A percentile compares a stretch with the other conserved stretches of the same genome.
phyloP scores from a whole-genome alignment of 2,797 vertebrate genomes.

The Otolemur crassicaudatus region DNA sequence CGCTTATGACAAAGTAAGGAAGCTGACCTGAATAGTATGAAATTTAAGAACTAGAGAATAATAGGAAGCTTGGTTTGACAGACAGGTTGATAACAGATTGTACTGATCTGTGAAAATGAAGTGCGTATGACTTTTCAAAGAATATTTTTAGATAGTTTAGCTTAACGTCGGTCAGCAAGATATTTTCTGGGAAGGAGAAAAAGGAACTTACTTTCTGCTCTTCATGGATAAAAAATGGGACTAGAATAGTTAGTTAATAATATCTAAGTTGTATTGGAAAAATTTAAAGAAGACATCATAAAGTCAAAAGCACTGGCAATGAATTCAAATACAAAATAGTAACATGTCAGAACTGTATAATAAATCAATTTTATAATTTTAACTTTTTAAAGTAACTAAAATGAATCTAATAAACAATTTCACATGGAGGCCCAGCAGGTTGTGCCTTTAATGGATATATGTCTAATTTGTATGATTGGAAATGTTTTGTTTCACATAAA shows the following conservation, averaged over 20 bases:
- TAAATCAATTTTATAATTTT: slow-evolving; percentile 28
- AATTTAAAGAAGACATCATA: neutral
- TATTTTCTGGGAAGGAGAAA: neutral
- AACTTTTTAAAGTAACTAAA: neutral
- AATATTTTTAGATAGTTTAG: neutral
- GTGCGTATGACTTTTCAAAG: neutral
- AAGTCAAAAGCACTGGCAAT: neutral
- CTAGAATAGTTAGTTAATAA: neutral
- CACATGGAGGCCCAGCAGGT: neutral
- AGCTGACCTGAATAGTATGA: neutral
- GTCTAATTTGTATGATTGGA: neutral
- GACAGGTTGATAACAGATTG: neutral
- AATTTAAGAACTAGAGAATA: neutral
- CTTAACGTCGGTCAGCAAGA: neutral
- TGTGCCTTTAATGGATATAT: slow-evolving; percentile 6
- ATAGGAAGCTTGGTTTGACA: neutral
- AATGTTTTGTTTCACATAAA: slow-evolving; percentile 5
- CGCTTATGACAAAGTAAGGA: neutral
- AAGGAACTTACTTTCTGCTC: neutral
- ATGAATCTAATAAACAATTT: neutral
- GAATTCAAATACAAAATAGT: slow-evolving; percentile 15
- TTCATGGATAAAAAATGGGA: neutral
- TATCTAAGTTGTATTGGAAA: neutral
- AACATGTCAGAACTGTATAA: neutral
- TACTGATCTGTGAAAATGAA: neutral